Percentiles rank a stretch among this genome's conserved stretches.
These are phyloP conservation scores for Drosophila neotestacea DNA, from an alignment of 2,888 invertebrate species.

Conservation along the genomic window DNA sequence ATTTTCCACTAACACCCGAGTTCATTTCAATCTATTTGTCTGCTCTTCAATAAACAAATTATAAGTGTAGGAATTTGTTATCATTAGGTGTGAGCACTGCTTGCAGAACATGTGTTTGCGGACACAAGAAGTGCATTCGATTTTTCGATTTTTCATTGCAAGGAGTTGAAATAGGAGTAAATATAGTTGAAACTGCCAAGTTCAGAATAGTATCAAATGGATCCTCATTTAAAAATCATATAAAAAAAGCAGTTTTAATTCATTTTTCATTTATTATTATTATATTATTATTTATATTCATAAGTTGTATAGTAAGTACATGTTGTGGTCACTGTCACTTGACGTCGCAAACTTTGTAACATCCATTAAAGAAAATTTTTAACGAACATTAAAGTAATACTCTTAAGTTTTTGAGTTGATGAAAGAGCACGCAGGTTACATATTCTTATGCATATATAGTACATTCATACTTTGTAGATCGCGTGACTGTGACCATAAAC, in stretches of 20 bases:
- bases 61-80: background rate
- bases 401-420: conserved; percentile 42
- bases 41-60: background rate
- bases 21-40: background rate
- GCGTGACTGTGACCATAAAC: conserved; percentile 81
- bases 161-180: background rate
- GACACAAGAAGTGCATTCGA: background rate
- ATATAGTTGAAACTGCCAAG: too few species aligned
- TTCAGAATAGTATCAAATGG: too few species aligned
- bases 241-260: too few species aligned
- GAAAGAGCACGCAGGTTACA: conserved; percentile 62
- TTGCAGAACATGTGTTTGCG: background rate
- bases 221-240: too few species aligned
- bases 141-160: background rate
- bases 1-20: background rate
- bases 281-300: too few species aligned
- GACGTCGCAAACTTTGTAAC: conserved; percentile 4
- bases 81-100: background rate
- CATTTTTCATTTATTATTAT: too few species aligned
- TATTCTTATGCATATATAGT: conserved; percentile 47
- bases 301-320: background rate
- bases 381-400: conserved; percentile 32
- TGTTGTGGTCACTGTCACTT: conserved; percentile 23
- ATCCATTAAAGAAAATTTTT: conserved; percentile 29
- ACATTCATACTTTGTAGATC: conserved; percentile 36